These are phyloP conservation scores for Euspilapteryx auroguttella DNA, from an alignment of 2,888 invertebrate genomes.

Conservation along the genomic window DNA sequence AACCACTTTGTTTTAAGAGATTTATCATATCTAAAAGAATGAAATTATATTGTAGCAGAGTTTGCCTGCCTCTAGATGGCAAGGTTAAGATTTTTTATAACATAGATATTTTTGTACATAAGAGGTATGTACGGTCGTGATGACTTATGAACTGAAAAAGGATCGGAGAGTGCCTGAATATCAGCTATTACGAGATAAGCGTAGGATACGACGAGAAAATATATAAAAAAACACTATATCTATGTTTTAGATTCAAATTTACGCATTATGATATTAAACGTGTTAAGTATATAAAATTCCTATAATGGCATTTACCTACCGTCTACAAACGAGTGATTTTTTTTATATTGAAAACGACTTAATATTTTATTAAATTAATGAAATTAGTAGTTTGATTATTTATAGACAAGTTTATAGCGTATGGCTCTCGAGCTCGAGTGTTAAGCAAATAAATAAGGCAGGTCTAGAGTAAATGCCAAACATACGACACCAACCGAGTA, in stretches of 20 bases:
- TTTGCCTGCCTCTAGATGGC: no score
- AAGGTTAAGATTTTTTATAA: no score
- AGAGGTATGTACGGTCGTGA: no score
- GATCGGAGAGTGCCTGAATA: slow-evolving; percentile 29
- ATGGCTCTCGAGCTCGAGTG: no score
- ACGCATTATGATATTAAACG: slow-evolving; percentile 17
- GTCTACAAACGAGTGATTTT: slow-evolving; percentile 50
- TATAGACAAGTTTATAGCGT: slow-evolving; percentile 1
- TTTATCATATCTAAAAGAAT: slow-evolving; percentile 26
- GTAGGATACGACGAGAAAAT: slow-evolving; percentile 15
- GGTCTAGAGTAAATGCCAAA: slow-evolving; percentile 33
- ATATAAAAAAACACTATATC: slow-evolving; percentile 21
- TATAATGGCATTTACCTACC: slow-evolving; percentile 59
- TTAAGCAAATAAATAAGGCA: no score
- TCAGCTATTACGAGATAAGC: slow-evolving; percentile 27
- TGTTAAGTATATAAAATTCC: slow-evolving; percentile 47
- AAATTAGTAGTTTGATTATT: no score
- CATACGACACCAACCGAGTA: no score
- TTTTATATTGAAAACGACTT: slow-evolving; percentile 40
- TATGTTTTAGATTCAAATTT: slow-evolving; percentile 1
- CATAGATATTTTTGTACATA: no score
- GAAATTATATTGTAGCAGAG: slow-evolving; percentile 59
- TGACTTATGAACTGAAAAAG: no score
- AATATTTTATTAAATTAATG: slow-evolving; percentile 24
- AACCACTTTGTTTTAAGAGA: slow-evolving; percentile 21